Conservation (phyloP, 2,888 invertebrate species). For the Aspidiotus rigidus region DNA sequence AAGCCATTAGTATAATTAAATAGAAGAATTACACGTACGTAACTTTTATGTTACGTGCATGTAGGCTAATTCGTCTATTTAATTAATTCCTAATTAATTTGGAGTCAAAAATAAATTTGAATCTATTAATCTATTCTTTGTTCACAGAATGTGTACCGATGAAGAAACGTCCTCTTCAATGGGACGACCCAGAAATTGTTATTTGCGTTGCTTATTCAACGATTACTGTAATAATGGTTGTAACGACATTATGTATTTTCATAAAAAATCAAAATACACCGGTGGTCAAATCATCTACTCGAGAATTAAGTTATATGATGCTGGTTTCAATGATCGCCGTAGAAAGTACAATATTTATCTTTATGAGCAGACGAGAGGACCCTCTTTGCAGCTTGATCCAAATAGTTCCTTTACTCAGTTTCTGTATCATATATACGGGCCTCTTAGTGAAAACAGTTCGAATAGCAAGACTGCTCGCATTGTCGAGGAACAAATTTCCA, state of each 20-base stretch:
- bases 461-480: slow-evolving; percentile 63
- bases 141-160: too few species aligned
- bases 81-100: too few species aligned
- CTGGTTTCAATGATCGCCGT: slow-evolving; percentile 51
- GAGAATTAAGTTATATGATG: slow-evolving; percentile 61
- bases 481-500: slow-evolving; percentile 61
- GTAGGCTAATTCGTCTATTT: too few species aligned
- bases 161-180: neutral
- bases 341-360: slow-evolving; percentile 54
- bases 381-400: slow-evolving; percentile 52
- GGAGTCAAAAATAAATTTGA: too few species aligned
- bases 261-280: slow-evolving; percentile 62
- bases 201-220: neutral
- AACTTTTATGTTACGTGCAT: too few species aligned
- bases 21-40: too few species aligned
- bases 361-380: slow-evolving; percentile 54
- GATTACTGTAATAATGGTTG: slow-evolving; percentile 49
- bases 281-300: slow-evolving; percentile 61
- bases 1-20: too few species aligned
- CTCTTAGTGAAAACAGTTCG: slow-evolving; percentile 68
- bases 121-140: too few species aligned
- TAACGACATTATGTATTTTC: slow-evolving; percentile 54
- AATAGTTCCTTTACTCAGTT: slow-evolving; percentile 54
- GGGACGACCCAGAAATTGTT: neutral
- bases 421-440: slow-evolving; percentile 64